These are phyloP conservation scores for Drosophila tsacasi DNA, from an alignment of 1,140 invertebrate species.

Conservation along the genomic window DNA sequence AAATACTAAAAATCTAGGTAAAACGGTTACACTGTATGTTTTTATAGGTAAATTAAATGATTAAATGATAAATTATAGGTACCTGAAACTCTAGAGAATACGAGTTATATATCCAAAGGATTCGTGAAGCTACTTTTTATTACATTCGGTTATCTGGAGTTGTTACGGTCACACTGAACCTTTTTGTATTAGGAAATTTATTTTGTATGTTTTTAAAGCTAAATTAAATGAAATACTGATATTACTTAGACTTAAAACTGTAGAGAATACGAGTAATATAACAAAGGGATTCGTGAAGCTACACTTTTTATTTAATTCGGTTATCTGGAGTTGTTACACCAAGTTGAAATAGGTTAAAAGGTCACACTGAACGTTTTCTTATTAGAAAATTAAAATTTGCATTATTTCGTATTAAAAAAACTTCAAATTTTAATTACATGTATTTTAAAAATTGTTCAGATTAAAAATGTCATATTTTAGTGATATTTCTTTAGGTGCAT, in stretches of 20 bases:
- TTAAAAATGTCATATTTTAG: neutral
- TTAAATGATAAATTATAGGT: no score
- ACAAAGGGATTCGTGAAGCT: neutral
- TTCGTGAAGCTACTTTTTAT: neutral
- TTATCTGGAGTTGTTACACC: neutral
- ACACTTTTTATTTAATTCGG: neutral
- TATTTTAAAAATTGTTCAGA: neutral
- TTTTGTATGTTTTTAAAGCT: neutral
- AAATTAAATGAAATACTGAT: neutral
- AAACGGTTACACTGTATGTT: neutral
- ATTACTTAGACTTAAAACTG: neutral
- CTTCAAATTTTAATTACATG: neutral
- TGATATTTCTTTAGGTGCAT: conserved; percentile 10
- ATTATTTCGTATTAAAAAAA: neutral
- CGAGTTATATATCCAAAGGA: neutral
- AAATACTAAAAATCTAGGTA: neutral
- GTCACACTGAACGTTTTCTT: neutral
- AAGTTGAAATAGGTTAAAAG: neutral
- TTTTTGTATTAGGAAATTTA: neutral
- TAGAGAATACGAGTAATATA: neutral
- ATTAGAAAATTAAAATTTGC: neutral
- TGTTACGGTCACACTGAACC: neutral
- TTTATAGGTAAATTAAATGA: neutral
- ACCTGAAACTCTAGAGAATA: neutral
- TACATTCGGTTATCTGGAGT: neutral